Evolutionary conservation across 2,888 invertebrate genomes (phyloP).

Genomic region (Orgyia antiqua): DNA sequence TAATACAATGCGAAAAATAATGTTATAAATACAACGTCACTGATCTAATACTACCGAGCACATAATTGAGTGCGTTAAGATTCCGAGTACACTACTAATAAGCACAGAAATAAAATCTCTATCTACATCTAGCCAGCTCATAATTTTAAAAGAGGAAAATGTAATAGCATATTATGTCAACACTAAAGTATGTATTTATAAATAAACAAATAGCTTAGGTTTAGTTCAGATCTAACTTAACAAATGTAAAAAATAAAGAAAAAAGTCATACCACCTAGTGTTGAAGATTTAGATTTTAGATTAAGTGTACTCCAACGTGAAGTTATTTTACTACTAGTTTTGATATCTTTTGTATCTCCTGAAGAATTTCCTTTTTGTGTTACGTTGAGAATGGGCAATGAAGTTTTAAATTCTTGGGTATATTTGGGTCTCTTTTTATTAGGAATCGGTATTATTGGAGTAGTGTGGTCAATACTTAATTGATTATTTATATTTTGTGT

Average conservation of each 20-base stretch:
- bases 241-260: not conserved
- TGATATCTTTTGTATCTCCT: conserved; percentile 4
- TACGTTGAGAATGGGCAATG: conserved; percentile 39
- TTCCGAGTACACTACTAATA: no score
- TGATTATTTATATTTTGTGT: not conserved
- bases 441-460: conserved; percentile 7
- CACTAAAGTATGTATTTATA: no score
- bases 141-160: no score
- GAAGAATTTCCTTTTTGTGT: conserved; percentile 49
- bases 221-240: no score
- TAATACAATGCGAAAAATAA: conserved; percentile 29
- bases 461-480: not conserved
- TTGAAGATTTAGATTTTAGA: conserved; percentile 34
- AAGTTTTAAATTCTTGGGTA: conserved; percentile 33
- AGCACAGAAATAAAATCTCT: no score
- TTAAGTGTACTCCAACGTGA: conserved; percentile 55
- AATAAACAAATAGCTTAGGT: no score
- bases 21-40: no score
- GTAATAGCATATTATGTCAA: no score
- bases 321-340: conserved; percentile 31
- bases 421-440: conserved; percentile 1
- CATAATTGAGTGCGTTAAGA: no score
- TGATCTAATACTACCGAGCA: no score
- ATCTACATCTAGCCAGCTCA: no score
- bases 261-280: conserved; percentile 14